Conservation (phyloP, 2,797 vertebrate genomes). For the Pelobates cultripes region DNA sequence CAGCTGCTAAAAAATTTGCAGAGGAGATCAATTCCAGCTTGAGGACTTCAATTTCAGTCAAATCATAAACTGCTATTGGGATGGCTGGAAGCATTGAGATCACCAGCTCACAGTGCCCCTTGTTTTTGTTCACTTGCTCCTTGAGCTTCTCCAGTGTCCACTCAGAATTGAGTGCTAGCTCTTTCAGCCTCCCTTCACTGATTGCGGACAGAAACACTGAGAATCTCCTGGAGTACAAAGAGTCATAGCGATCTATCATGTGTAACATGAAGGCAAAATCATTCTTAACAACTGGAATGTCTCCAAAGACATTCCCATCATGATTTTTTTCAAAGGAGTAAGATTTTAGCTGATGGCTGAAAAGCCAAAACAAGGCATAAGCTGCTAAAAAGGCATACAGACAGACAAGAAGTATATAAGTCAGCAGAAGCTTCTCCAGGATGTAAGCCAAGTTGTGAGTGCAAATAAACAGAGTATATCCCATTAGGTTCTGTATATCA, state of each 20-base stretch:
- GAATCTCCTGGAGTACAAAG: conserved; percentile 76
- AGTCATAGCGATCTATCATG: conserved; percentile 82
- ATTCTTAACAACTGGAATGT: conserved; percentile 76
- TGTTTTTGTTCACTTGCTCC: conserved; percentile 65
- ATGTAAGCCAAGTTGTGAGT: conserved; percentile 78
- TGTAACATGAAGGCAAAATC: conserved; percentile 84
- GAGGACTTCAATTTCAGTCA: conserved; percentile 73
- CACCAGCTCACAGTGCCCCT: conserved; percentile 68
- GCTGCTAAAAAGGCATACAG: conserved; percentile 75
- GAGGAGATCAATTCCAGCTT: conserved; percentile 76
- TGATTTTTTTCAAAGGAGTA: conserved; percentile 76
- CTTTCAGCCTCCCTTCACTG: conserved; percentile 74
- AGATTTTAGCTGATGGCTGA: conserved; percentile 71
- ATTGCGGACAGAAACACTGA: conserved; percentile 81
- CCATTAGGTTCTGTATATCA: conserved; percentile 68
- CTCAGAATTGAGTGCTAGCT: conserved; percentile 70
- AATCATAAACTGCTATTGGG: conserved; percentile 73
- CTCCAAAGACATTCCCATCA: conserved; percentile 66
- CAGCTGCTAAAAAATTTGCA: conserved; percentile 70
- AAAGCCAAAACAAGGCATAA: conserved; percentile 78
- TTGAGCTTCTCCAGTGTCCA: conserved; percentile 72
- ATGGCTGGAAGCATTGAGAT: conserved; percentile 76
- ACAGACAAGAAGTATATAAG: conserved; percentile 74
- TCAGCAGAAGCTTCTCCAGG: conserved; percentile 74
- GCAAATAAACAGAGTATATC: conserved; percentile 76